phyloP scores from a whole-genome alignment of 2,113 vertebrate species.

The Tauraco erythrolophus region DNA sequence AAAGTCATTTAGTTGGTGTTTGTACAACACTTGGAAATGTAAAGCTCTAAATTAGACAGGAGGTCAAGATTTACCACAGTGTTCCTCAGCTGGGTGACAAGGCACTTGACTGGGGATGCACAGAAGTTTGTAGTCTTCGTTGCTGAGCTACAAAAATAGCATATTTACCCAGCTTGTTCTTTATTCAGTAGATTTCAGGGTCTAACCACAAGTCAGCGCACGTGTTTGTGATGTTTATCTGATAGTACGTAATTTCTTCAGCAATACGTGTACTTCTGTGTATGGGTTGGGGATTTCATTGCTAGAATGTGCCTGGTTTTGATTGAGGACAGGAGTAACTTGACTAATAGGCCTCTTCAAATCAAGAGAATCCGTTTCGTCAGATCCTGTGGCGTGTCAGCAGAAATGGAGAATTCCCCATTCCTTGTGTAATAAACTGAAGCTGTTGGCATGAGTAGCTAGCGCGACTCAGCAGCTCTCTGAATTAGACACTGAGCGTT shows the following conservation, averaged over 20 bases:
- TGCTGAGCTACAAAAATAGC: background rate
- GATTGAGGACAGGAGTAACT: background rate
- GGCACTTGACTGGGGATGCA: background rate
- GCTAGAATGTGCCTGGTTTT: rapidly evolving
- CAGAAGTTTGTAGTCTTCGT: background rate
- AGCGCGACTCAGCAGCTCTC: background rate
- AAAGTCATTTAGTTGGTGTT: background rate
- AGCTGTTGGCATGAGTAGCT: background rate
- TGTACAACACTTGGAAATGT: background rate
- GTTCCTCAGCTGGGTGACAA: background rate
- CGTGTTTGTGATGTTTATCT: background rate
- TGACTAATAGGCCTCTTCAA: background rate
- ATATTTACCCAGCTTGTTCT: background rate
- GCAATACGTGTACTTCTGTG: background rate
- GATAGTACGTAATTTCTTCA: background rate
- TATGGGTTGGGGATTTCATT: background rate
- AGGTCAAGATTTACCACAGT: background rate
- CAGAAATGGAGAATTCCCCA: background rate
- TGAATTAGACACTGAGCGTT: background rate
- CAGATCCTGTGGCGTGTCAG: background rate
- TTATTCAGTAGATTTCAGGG: background rate
- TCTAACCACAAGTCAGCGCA: background rate
- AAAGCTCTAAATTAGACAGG: background rate
- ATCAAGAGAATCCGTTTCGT: background rate
- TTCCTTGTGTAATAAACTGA: background rate